Conservation (phyloP, 1,140 invertebrate genomes). For the Euura saliciscinereae region DNA sequence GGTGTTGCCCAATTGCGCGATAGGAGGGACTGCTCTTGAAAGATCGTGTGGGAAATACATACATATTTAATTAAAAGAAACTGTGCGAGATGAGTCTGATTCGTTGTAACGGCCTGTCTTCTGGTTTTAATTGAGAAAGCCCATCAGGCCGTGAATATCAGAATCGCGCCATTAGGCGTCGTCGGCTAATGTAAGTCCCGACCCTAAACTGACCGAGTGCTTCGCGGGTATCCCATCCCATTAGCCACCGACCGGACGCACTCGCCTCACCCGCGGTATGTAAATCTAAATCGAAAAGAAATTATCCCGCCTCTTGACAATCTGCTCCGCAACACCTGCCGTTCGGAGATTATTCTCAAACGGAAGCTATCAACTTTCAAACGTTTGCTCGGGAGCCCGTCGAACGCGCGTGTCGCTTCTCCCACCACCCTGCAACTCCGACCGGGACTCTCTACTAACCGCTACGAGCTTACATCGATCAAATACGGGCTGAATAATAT, state of each 20-base stretch:
- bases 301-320: background rate
- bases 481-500: no score
- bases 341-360: background rate
- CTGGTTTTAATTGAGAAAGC: slow-evolving; percentile 12
- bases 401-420: background rate
- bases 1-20: no score
- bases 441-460: no score
- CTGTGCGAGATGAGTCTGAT: background rate
- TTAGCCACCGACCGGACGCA: slow-evolving; percentile 2
- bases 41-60: background rate
- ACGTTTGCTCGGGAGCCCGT: slow-evolving; percentile 7
- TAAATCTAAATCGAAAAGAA: background rate
- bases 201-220: slow-evolving; percentile 6
- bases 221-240: background rate
- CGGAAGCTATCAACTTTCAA: slow-evolving; percentile 10
- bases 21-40: no score
- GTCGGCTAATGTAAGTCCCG: background rate
- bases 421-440: background rate
- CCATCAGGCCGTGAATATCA: background rate
- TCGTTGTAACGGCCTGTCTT: background rate
- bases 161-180: slow-evolving; percentile 10
- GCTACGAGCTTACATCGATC: no score
- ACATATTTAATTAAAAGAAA: background rate
- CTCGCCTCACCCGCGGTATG: background rate
- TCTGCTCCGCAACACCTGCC: slow-evolving; percentile 8